Conservation (phyloP, 2,113 vertebrate species). For the Callopanchax toddi region DNA sequence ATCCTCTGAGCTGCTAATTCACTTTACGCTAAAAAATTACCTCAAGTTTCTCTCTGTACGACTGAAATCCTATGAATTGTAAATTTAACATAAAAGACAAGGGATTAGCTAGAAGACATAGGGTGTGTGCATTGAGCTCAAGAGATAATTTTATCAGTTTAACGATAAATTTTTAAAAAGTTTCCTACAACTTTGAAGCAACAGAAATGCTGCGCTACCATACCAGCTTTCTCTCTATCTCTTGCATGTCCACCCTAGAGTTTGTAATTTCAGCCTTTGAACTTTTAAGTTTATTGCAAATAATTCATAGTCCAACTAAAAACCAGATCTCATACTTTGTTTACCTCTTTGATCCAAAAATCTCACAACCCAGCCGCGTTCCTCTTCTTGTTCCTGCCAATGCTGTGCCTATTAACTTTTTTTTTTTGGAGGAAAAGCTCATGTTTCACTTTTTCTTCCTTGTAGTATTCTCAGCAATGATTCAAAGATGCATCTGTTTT, state of each 20-base stretch:
- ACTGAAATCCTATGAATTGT: slow-evolving; percentile 21
- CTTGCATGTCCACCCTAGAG: neutral
- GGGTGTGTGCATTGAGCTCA: neutral
- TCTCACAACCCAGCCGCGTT: slow-evolving; percentile 41
- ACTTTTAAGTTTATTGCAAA: slow-evolving; percentile 63
- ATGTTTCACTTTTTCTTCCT: slow-evolving; percentile 44
- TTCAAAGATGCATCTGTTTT: slow-evolving; percentile 66
- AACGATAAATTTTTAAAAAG: slow-evolving; percentile 9
- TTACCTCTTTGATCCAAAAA: slow-evolving; percentile 59
- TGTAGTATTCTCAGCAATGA: slow-evolving; percentile 31
- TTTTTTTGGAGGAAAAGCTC: slow-evolving; percentile 36
- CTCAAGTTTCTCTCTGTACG: slow-evolving; percentile 5
- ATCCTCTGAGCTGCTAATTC: slow-evolving; percentile 54
- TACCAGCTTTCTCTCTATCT: slow-evolving; percentile 15
- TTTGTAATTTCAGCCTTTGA: slow-evolving; percentile 16
- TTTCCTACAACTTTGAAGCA: slow-evolving; percentile 24
- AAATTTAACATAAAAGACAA: slow-evolving; percentile 22
- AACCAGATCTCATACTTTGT: slow-evolving; percentile 69
- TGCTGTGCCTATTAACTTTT: slow-evolving; percentile 40
- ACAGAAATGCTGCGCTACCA: neutral
- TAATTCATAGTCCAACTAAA: slow-evolving; percentile 34
- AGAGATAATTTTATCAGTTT: slow-evolving; percentile 30
- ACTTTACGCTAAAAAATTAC: slow-evolving; percentile 48
- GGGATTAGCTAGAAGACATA: slow-evolving; percentile 31
- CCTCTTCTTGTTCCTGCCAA: slow-evolving; percentile 45